phyloP scores from a whole-genome alignment of 2,888 invertebrate genomes.

The Dryocosmus kuriphilus region DNA sequence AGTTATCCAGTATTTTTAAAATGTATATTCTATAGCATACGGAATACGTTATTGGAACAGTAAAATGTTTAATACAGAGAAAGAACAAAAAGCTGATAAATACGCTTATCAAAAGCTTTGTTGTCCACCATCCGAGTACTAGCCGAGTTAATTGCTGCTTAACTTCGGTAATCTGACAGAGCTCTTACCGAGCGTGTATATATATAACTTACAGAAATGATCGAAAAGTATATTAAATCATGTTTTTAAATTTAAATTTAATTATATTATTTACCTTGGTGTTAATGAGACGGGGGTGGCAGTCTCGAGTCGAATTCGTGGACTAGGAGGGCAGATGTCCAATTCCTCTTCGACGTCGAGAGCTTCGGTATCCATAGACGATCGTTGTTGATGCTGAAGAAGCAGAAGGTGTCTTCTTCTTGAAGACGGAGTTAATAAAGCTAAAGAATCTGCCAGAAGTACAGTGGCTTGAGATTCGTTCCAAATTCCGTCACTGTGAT shows the following conservation, averaged over 20 bases:
- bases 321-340: constrained; percentile 69
- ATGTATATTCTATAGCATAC: too few species aligned
- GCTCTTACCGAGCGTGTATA: too few species aligned
- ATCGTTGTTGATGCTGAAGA: constrained; percentile 90
- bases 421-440: constrained; percentile 87
- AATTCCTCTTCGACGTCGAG: constrained; percentile 81
- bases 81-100: too few species aligned
- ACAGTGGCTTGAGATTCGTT: constrained; percentile 94
- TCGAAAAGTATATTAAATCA: too few species aligned
- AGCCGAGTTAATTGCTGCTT: too few species aligned
- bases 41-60: too few species aligned
- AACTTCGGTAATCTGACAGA: too few species aligned
- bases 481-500: constrained; percentile 93
- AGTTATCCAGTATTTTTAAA: too few species aligned
- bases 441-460: constrained; percentile 85
- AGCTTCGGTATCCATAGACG: constrained; percentile 91
- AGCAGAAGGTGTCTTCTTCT: constrained; percentile 87
- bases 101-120: too few species aligned
- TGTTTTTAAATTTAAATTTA: neutral
- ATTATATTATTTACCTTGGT: constrained; percentile 61
- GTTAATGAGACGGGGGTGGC: constrained; percentile 67
- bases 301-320: constrained; percentile 71
- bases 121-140: too few species aligned
- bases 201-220: too few species aligned
- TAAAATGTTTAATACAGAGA: too few species aligned